Evolutionary conservation across 2,113 vertebrate genomes (phyloP).

Genomic region (Caranx melampygus): DNA sequence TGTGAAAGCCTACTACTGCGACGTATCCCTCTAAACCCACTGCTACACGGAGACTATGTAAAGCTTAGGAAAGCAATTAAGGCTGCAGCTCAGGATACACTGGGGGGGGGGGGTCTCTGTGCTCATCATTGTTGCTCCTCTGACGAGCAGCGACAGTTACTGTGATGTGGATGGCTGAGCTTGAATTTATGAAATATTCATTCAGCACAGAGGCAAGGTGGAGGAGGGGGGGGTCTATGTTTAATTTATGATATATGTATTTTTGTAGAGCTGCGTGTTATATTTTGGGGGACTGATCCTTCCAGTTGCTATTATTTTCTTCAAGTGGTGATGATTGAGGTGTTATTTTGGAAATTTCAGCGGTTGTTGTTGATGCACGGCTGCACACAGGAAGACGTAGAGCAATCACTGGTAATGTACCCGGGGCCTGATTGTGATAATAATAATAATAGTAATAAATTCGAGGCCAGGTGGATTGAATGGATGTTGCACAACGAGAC

Average conservation of each 20-base stretch:
- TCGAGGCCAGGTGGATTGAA: background rate
- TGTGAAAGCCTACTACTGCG: constrained; percentile 36
- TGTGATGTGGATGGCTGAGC: constrained; percentile 67
- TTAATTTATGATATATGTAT: constrained; percentile 73
- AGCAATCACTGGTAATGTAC: background rate
- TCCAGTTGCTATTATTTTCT: constrained; percentile 13
- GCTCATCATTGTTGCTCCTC: constrained; percentile 48
- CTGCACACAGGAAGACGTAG: background rate
- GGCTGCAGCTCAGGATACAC: constrained; percentile 37
- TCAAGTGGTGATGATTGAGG: constrained; percentile 16
- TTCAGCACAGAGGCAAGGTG: constrained; percentile 45
- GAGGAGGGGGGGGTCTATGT: constrained; percentile 59
- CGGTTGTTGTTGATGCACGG: background rate
- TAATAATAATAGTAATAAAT: background rate
- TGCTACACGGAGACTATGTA: constrained; percentile 37
- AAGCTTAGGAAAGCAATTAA: constrained; percentile 79
- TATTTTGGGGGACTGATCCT: background rate
- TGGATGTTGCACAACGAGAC: background rate
- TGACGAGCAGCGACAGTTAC: constrained; percentile 65
- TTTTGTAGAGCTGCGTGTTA: constrained; percentile 38
- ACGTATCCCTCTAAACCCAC: constrained; percentile 48
- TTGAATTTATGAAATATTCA: constrained; percentile 80
- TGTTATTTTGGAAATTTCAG: background rate
- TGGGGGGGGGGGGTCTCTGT: background rate
- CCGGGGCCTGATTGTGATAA: background rate